These are phyloP conservation scores for Pardosa pseudoannulata DNA, from an alignment of 2,888 invertebrate species.

Conservation along the genomic window DNA sequence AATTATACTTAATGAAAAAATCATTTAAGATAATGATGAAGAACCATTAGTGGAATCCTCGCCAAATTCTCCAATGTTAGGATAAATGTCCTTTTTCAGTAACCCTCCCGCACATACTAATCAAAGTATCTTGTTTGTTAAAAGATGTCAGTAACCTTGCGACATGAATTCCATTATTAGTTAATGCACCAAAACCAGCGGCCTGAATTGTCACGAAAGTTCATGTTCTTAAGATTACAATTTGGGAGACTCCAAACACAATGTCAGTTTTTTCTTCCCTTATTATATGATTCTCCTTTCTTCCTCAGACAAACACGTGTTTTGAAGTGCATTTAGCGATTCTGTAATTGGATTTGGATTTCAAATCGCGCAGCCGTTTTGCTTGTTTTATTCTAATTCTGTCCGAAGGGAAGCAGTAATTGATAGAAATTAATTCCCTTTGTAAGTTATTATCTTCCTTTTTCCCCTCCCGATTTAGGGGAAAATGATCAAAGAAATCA, in stretches of 20 bases:
- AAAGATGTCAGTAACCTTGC: constrained; percentile 58
- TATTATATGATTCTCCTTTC: constrained; percentile 6
- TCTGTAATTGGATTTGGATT: constrained; percentile 67
- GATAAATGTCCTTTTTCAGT: background rate
- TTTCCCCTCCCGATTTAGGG: background rate
- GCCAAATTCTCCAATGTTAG: constrained; percentile 24
- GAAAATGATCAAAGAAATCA: constrained; percentile 14
- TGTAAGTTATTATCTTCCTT: background rate
- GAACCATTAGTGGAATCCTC: background rate
- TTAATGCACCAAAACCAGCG: constrained; percentile 62
- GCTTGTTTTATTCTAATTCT: constrained; percentile 20
- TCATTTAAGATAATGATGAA: too few species aligned
- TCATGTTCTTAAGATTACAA: constrained; percentile 66
- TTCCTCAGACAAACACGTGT: constrained; percentile 49
- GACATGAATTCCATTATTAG: constrained; percentile 68
- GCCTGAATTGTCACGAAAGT: constrained; percentile 55
- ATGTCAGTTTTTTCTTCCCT: constrained; percentile 22
- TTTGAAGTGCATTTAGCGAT: constrained; percentile 45
- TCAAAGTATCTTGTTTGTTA: constrained; percentile 70
- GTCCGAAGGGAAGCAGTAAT: constrained; percentile 9
- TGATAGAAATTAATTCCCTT: constrained; percentile 34
- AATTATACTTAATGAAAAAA: too few species aligned
- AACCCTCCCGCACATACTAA: constrained; percentile 57
- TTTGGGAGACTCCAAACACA: constrained; percentile 52
- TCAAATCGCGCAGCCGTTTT: constrained; percentile 42